Evolutionary conservation across 1,140 invertebrate species (phyloP).

Genomic region (Drosophila sulfurigaster): DNA sequence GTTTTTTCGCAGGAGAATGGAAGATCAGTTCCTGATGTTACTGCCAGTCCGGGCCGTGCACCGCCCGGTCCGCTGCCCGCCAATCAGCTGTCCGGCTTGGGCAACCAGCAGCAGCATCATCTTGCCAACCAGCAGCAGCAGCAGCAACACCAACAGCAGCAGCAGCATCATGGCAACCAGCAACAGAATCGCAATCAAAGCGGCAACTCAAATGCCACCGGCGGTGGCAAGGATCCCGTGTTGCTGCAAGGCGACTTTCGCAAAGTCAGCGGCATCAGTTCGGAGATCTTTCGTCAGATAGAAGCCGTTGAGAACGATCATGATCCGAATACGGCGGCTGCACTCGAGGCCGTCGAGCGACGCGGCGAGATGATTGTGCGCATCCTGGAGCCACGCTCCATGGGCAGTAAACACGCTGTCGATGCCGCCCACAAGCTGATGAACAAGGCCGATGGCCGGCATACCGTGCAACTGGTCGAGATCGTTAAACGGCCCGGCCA

Average conservation of each 20-base stretch:
- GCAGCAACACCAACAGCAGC: conserved; percentile 85
- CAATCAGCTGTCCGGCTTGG: conserved; percentile 85
- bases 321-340: conserved; percentile 95
- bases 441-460: conserved; percentile 85
- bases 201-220: conserved; percentile 56
- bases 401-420: conserved; percentile 91
- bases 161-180: conserved; percentile 75
- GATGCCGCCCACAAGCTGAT: conserved; percentile 94
- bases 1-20: conserved; percentile 90
- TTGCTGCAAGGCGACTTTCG: conserved; percentile 97
- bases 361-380: conserved; percentile 97
- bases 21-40: conserved; percentile 94
- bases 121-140: conserved; percentile 86
- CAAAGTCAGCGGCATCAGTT: conserved; percentile 95
- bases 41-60: conserved; percentile 94
- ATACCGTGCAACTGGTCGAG: conserved; percentile 94
- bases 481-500: conserved; percentile 99
- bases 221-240: conserved; percentile 91
- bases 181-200: conserved; percentile 64
- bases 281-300: conserved; percentile 98
- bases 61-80: conserved; percentile 88
- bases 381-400: conserved; percentile 93
- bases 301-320: conserved; percentile 98
- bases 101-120: conserved; percentile 85
- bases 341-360: conserved; percentile 95